These are phyloP conservation scores for Thereva nobilitata DNA, from an alignment of 2,888 invertebrate species.

Conservation along the genomic window DNA sequence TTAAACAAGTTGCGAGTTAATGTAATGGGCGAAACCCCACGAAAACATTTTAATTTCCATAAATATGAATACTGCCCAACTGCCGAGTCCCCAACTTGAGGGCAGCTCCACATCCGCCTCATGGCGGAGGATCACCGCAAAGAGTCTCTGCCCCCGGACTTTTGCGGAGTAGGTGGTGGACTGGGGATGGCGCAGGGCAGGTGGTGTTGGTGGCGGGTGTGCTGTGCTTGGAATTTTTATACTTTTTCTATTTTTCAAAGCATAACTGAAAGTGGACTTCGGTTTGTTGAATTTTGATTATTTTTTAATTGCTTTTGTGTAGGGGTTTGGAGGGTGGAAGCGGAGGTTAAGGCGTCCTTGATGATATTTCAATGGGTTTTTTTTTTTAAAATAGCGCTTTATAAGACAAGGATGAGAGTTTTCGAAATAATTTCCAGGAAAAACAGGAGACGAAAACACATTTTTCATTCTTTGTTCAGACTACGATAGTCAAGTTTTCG, in stretches of 20 bases:
- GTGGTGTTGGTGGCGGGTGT: neutral
- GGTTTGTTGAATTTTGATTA: constrained; percentile 5
- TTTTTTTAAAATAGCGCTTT: too few relatives aligned
- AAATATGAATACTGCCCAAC: constrained; percentile 39
- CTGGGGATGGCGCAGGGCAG: neutral
- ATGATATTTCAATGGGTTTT: too few relatives aligned
- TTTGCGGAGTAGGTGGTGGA: too few relatives aligned
- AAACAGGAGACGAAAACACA: too few relatives aligned
- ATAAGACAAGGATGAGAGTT: too few relatives aligned
- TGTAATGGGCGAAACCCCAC: constrained; percentile 40
- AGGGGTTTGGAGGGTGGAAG: too few relatives aligned
- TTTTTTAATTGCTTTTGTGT: constrained; percentile 9
- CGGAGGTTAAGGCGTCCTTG: too few relatives aligned
- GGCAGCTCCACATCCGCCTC: neutral
- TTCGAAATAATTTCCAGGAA: too few relatives aligned
- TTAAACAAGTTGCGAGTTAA: constrained; percentile 45
- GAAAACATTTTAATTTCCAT: constrained; percentile 43
- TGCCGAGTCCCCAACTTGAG: neutral
- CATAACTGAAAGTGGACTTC: neutral
- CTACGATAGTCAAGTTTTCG: too few relatives aligned
- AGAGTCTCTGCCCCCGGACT: too few relatives aligned
- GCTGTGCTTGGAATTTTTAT: neutral
- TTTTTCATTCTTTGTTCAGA: too few relatives aligned
- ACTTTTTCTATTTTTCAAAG: neutral
- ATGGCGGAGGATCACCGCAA: too few relatives aligned